phyloP scores from a whole-genome alignment of 2,888 invertebrate genomes.

The Caenorhabditis macrosperma region DNA sequence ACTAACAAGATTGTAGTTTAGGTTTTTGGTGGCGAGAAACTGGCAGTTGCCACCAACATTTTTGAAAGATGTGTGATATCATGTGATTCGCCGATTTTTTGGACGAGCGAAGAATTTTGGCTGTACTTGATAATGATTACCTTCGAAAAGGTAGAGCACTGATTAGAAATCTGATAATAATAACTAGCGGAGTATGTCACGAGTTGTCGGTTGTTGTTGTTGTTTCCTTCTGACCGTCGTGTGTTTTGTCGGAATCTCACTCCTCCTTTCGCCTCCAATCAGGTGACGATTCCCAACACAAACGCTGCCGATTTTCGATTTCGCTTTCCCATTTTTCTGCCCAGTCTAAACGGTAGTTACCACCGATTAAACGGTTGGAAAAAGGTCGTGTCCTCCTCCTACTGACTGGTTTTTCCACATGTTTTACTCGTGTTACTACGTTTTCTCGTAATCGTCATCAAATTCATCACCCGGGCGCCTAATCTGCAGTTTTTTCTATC shows the following conservation, averaged over 20 bases:
- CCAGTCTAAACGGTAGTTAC: background rate
- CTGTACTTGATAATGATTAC: too few relatives aligned
- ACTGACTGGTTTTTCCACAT: conserved; percentile 39
- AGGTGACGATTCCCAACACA: conserved; percentile 11
- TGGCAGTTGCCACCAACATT: too few relatives aligned
- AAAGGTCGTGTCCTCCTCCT: conserved; percentile 9
- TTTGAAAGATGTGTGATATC: background rate
- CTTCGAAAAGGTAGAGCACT: background rate
- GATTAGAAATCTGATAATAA: background rate
- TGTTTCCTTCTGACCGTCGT: background rate
- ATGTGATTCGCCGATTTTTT: background rate
- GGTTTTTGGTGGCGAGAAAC: too few relatives aligned
- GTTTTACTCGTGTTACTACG: conserved; percentile 28
- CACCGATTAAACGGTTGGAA: conserved; percentile 13
- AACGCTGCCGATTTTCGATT: background rate
- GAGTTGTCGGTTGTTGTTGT: background rate
- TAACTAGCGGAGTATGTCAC: background rate
- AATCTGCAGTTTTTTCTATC: conserved; percentile 14
- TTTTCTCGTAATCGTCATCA: conserved; percentile 21
- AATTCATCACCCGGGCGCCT: conserved; percentile 8
- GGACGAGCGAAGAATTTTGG: too few relatives aligned
- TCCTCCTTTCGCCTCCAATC: background rate
- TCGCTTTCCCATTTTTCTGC: background rate
- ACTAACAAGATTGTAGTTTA: background rate
- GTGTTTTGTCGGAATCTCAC: background rate